Percentiles rank a stretch among this genome's conserved stretches.
phyloP scores from a whole-genome alignment of 2,797 vertebrate species.

The Catostomus latipinnis region DNA sequence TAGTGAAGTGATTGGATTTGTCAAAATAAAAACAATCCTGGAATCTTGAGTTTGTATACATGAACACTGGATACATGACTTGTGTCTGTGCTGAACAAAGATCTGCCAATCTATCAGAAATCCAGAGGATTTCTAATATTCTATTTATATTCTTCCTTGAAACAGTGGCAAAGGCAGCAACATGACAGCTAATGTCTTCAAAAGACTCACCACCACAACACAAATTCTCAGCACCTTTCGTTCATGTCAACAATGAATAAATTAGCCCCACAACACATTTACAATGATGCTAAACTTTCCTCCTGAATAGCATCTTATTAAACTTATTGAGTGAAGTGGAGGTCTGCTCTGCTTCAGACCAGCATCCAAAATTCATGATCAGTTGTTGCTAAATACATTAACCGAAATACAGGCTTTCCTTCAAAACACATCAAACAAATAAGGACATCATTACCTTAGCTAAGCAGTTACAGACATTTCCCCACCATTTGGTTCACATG shows the following conservation, averaged over 20 bases:
- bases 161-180: slow-evolving; percentile 1
- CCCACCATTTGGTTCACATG: background rate
- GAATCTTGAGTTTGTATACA: too few relatives aligned
- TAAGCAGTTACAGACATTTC: background rate
- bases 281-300: slow-evolving; percentile 4
- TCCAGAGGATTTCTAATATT: background rate
- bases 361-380: background rate
- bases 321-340: background rate
- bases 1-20: too few relatives aligned
- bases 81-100: background rate
- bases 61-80: background rate
- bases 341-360: background rate
- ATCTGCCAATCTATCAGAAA: background rate
- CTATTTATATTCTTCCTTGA: slow-evolving; percentile 1
- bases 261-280: slow-evolving; percentile 21
- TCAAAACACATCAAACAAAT: background rate
- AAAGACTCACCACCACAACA: slow-evolving; percentile 1
- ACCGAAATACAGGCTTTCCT: background rate
- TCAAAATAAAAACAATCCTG: too few relatives aligned
- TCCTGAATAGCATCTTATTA: slow-evolving; percentile 6
- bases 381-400: background rate
- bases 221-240: background rate
- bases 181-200: background rate
- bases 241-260: slow-evolving; percentile 12
- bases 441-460: background rate